Conservation (phyloP, 2,113 vertebrate genomes). For the Callorhinus ursinus region DNA sequence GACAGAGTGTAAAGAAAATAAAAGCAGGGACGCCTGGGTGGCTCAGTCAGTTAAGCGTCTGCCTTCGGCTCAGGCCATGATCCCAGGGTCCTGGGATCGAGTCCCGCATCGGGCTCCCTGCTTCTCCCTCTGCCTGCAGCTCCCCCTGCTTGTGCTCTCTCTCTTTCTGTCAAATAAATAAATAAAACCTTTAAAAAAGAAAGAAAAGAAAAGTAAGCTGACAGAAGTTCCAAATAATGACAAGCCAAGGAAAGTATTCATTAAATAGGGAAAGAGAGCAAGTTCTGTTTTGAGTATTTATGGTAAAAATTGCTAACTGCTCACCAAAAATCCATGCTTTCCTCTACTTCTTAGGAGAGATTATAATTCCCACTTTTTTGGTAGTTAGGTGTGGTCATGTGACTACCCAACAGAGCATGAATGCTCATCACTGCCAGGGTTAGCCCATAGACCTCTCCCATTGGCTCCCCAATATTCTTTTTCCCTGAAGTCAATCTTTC, state of each 20-base stretch:
- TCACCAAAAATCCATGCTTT: neutral
- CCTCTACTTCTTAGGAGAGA: neutral
- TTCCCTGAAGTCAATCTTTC: neutral
- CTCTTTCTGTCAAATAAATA: no score
- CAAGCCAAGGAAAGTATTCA: neutral
- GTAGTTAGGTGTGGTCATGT: neutral
- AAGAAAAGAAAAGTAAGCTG: neutral
- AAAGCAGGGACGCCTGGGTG: neutral
- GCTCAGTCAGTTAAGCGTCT: no score
- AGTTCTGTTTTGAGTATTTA: slow-evolving; percentile 5
- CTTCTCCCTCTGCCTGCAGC: no score
- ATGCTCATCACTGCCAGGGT: neutral
- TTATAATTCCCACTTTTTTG: neutral
- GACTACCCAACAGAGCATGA: neutral
- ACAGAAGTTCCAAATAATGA: neutral
- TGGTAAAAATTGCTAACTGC: neutral
- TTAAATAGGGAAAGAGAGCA: neutral
- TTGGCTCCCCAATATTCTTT: neutral
- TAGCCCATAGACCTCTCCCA: neutral
- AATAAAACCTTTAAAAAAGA: no score
- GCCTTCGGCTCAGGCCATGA: no score
- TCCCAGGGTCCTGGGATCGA: no score
- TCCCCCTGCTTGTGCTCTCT: no score
- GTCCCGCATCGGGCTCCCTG: no score
- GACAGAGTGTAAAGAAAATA: neutral